phyloP scores from a whole-genome alignment of 2,888 invertebrate genomes.

The Saturnia japonica region DNA sequence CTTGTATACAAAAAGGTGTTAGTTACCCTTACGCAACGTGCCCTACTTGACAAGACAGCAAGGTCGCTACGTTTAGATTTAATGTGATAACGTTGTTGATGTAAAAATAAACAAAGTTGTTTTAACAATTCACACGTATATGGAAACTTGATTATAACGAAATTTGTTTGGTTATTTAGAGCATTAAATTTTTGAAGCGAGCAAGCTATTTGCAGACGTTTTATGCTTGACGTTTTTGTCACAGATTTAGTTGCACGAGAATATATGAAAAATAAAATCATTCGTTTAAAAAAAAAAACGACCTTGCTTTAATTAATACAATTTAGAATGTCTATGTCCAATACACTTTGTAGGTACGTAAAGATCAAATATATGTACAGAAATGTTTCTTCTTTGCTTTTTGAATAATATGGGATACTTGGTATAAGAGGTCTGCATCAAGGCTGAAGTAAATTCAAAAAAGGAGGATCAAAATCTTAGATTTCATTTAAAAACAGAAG shows the following conservation, averaged over 20 bases:
- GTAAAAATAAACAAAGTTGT: constrained; percentile 14
- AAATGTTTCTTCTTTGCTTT: background rate
- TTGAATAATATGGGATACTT: background rate
- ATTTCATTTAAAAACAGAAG: background rate
- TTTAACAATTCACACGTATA: constrained; percentile 30
- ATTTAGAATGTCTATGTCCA: no score
- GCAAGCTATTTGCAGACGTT: background rate
- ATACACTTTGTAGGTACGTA: background rate
- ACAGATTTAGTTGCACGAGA: background rate
- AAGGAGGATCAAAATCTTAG: background rate
- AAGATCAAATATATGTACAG: background rate
- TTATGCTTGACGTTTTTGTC: background rate
- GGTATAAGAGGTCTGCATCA: background rate
- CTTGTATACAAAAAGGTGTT: background rate
- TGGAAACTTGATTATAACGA: constrained; percentile 21
- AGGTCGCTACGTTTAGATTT: constrained; percentile 29
- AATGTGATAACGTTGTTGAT: constrained; percentile 28
- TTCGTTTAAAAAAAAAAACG: background rate
- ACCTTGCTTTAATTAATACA: background rate
- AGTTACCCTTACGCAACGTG: constrained; percentile 25
- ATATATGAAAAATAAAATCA: background rate
- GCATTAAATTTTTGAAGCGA: constrained; percentile 27
- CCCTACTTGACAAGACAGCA: constrained; percentile 28
- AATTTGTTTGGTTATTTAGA: constrained; percentile 34
- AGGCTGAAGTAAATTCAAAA: background rate